Evolutionary conservation across 2,797 vertebrate genomes (phyloP).

Genomic region (Alca torda): DNA sequence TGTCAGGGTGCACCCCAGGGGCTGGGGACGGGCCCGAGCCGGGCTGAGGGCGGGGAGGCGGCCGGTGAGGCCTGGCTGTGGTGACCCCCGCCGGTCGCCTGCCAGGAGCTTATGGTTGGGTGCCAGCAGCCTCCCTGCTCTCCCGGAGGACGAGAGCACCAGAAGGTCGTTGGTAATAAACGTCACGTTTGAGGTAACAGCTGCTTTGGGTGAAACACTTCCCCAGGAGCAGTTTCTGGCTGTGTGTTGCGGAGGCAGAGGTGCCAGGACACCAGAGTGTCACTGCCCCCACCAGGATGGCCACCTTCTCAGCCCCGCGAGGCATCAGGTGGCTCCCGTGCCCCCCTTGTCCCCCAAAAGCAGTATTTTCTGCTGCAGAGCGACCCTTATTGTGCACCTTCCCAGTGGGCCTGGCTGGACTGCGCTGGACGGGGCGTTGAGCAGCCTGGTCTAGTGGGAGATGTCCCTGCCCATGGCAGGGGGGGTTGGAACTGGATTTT

Average conservation of each 20-base stretch:
- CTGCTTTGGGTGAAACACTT: background rate
- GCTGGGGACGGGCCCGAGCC: background rate
- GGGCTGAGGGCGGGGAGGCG: background rate
- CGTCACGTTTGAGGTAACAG: fast-evolving
- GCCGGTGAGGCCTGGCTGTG: background rate
- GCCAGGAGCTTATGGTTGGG: background rate
- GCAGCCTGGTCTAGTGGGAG: no score
- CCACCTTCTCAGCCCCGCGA: fast-evolving
- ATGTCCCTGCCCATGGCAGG: no score
- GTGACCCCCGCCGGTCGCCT: background rate
- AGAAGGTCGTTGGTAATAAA: background rate
- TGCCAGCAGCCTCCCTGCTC: background rate
- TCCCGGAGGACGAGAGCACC: background rate
- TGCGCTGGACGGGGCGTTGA: no score
- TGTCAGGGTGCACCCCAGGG: background rate
- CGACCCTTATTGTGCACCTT: background rate
- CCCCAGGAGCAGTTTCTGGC: fast-evolving
- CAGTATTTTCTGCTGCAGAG: background rate
- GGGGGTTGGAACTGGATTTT: no score
- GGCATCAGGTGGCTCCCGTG: background rate
- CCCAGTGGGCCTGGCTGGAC: background rate
- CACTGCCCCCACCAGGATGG: background rate
- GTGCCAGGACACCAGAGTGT: background rate
- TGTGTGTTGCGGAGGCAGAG: background rate
- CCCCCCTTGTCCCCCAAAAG: background rate